phyloP scores from a whole-genome alignment of 2,888 invertebrate genomes.

The Heliconius ethilla region DNA sequence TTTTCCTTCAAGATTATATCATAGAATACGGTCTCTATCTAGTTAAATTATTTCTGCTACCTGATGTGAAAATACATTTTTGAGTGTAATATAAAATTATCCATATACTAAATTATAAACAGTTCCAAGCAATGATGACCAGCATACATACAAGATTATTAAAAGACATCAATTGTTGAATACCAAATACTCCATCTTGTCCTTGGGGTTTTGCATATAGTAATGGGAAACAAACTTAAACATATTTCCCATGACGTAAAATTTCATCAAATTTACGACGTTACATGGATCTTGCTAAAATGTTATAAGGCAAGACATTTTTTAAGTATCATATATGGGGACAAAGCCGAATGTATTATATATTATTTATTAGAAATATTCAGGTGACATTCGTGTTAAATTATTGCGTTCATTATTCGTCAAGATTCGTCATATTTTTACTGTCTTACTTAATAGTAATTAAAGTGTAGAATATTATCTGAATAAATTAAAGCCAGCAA shows the following conservation, averaged over 20 bases:
- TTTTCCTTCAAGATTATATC: no score
- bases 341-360: neutral
- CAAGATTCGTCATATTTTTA: neutral
- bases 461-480: neutral
- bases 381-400: neutral
- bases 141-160: constrained; percentile 36
- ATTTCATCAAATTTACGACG: constrained; percentile 8
- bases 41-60: no score
- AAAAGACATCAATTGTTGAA: constrained; percentile 35
- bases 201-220: constrained; percentile 38
- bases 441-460: neutral
- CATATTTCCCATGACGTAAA: constrained; percentile 20
- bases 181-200: constrained; percentile 31
- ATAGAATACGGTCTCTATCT: no score
- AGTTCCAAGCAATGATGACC: constrained; percentile 17
- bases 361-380: neutral
- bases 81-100: neutral
- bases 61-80: neutral
- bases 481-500: neutral
- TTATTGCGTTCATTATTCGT: neutral
- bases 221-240: constrained; percentile 12
- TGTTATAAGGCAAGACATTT: neutral
- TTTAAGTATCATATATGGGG: no score
- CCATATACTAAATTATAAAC: neutral
- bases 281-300: neutral